Evolutionary conservation across 2,888 invertebrate species (phyloP).

Genomic region (Drosophila meridiana): DNA sequence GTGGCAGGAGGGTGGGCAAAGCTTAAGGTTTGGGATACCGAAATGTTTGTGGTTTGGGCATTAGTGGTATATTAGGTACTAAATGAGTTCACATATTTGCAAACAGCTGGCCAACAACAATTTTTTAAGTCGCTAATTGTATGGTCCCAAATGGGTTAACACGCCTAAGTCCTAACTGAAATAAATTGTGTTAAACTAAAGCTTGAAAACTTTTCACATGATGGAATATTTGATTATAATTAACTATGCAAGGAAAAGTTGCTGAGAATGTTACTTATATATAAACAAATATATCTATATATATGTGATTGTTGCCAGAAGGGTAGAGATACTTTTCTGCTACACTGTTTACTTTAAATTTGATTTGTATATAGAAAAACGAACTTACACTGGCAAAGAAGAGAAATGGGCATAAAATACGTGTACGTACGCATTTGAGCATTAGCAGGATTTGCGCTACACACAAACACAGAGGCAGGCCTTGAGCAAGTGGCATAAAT

Average conservation of each 20-base stretch:
- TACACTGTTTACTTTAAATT: conserved; percentile 36
- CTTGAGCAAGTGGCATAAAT: conserved; percentile 63
- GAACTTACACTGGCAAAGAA: conserved; percentile 45
- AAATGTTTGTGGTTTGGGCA: conserved; percentile 34
- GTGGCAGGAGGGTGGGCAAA: neutral
- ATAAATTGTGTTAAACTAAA: conserved; percentile 2
- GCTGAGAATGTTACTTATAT: neutral
- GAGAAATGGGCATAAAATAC: conserved; percentile 65
- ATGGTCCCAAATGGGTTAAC: conserved; percentile 28
- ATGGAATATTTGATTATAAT: conserved; percentile 10
- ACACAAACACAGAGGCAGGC: conserved; percentile 11
- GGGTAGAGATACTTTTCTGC: neutral
- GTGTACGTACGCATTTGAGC: conserved; percentile 67
- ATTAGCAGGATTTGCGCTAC: conserved; percentile 65
- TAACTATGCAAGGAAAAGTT: neutral
- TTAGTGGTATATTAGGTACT: conserved; percentile 45
- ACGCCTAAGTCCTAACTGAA: conserved; percentile 1
- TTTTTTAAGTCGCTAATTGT: conserved; percentile 47
- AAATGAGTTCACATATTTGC: conserved; percentile 48
- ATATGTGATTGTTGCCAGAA: no score
- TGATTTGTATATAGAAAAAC: conserved; percentile 61
- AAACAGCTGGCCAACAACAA: conserved; percentile 16
- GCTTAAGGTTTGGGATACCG: conserved; percentile 14
- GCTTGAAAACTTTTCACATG: neutral
- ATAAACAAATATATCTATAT: no score